Base-by-base conservation (phyloP, 23 tunicate genomes). In the Oikopleura dioica region DNA sequence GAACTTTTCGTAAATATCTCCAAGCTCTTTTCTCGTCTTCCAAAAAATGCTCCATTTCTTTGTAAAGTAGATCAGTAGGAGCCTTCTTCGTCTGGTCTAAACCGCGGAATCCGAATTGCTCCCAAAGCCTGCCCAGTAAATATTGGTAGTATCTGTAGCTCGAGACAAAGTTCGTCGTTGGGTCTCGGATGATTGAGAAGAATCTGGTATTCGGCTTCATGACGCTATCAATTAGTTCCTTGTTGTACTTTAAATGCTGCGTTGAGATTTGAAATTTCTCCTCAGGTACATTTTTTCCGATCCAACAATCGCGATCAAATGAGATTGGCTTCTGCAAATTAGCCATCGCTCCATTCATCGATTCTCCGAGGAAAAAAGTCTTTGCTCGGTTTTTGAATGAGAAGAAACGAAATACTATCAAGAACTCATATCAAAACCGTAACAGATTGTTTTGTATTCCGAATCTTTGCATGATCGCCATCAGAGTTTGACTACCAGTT, bases 401-500 rank as follows among this genome's bases (percentile, higher is more conserved):
- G n/a, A n/a, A n/a, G n/a, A n/a, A n/a, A n/a, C n/a, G n/a, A n/a
- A n/a, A n/a, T n/a, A n/a, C n/a, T n/a, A n/a, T n/a, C n/a, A n/a
- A n/a, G n/a, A n/a, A n/a, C n/a, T n/a, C n/a, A n/a, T n/a, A n/a
- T n/a, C n/a, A n/a, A n/a, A n/a, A n/a, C n/a, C n/a, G n/a, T n/a
- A n/a, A n/a, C n/a, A 31, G 26, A 63, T 63, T 63, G 26, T 63
- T 63, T 23, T 31, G 72, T 12, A 63, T 63, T 28, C 72, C 72
- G 33, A 63, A 63, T 28, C 72, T 24, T 28, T 63, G 72, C 72
- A 63, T 63, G 26, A 63, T 63, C 5, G 72, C 72, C 72, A 63
- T 63, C 72, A 63, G 16, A 28, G 72, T 63, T 63, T 63, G 72
- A 63, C 72, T 63, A 2, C 72, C 72, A 63, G 72, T 63, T 63